Conservation (phyloP, 2,113 vertebrate species). For the Lates calcarifer region DNA sequence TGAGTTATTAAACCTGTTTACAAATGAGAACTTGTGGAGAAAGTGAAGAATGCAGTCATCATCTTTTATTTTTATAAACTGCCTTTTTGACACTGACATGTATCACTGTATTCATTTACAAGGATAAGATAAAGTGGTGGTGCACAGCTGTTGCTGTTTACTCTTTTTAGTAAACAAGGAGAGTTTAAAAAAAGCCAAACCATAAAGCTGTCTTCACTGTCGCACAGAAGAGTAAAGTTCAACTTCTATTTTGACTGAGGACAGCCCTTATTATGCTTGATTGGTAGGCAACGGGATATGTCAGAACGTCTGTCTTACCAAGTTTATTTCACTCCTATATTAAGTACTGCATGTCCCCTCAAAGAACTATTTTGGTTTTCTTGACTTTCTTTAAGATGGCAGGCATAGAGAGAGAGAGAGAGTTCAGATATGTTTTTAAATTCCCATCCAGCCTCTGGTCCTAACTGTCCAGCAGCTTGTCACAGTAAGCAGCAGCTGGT, state of each 20-base stretch:
- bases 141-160: constrained; percentile 66
- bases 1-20: not conserved
- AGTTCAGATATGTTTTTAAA: constrained; percentile 25
- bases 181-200: constrained; percentile 24
- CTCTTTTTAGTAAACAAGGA: constrained; percentile 42
- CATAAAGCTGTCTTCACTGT: constrained; percentile 19
- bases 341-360: not conserved
- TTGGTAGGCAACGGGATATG: constrained; percentile 5
- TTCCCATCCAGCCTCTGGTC: constrained; percentile 20
- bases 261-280: constrained; percentile 40
- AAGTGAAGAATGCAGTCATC: not conserved
- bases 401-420: not conserved
- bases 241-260: constrained; percentile 44
- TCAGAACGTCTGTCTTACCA: not conserved
- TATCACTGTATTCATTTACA: constrained; percentile 20
- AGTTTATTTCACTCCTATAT: constrained; percentile 20
- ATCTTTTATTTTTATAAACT: not conserved
- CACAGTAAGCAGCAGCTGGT: constrained; percentile 68
- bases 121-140: not conserved
- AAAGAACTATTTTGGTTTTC: constrained; percentile 21
- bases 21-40: not conserved
- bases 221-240: constrained; percentile 41
- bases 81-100: not conserved
- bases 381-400: constrained; percentile 25
- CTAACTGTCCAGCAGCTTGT: constrained; percentile 36